These are phyloP conservation scores for Hepsetus odoe DNA, from an alignment of 2,113 vertebrate genomes.

Conservation along the genomic window DNA sequence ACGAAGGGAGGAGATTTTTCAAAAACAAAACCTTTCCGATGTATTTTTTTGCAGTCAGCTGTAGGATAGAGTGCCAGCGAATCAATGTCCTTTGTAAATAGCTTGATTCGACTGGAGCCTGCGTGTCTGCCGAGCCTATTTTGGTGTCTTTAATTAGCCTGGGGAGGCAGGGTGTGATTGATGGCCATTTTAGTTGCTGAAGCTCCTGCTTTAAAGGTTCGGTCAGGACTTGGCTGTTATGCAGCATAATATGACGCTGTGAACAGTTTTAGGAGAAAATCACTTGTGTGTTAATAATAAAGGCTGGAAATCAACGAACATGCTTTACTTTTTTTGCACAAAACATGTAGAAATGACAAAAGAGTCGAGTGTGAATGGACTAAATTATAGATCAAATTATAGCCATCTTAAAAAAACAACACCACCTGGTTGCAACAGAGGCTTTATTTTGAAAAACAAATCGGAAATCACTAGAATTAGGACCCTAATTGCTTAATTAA, in stretches of 20 bases:
- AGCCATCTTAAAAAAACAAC: background rate
- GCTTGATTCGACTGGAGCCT: background rate
- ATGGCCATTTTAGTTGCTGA: background rate
- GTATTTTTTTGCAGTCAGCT: background rate
- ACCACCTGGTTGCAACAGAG: slow-evolving; percentile 18
- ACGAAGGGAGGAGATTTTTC: background rate
- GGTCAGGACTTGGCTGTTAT: background rate
- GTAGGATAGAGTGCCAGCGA: background rate
- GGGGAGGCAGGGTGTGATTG: background rate
- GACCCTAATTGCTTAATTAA: background rate
- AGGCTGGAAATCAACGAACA: too few relatives aligned
- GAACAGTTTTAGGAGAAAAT: too few relatives aligned
- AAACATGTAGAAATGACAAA: too few relatives aligned
- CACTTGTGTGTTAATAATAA: too few relatives aligned
- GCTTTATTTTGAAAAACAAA: slow-evolving; percentile 31
- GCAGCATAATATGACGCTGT: background rate
- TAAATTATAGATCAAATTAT: background rate
- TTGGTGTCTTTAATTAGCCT: background rate
- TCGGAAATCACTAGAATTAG: background rate
- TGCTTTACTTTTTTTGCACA: too few relatives aligned
- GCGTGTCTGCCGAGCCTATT: background rate
- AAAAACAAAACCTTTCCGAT: background rate
- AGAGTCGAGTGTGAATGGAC: too few relatives aligned
- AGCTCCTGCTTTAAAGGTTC: background rate
- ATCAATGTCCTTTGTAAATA: background rate